phyloP scores from a whole-genome alignment of 1,140 invertebrate species.

The Ooceraea biroi region DNA sequence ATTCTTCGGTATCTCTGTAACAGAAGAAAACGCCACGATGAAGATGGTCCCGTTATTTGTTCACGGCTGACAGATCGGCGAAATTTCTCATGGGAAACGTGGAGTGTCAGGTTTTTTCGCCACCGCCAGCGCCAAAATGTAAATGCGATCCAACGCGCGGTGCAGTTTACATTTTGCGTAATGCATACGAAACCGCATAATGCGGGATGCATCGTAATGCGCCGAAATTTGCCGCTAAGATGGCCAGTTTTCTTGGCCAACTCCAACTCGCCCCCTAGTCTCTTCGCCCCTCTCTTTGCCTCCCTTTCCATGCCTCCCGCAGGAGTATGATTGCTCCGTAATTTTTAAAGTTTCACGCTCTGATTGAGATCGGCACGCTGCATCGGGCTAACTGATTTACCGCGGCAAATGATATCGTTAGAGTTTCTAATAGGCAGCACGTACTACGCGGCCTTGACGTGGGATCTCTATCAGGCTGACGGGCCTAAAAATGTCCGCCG shows the following conservation, averaged over 20 bases:
- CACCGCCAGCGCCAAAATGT: slow-evolving; percentile 29
- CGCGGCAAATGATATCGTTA: slow-evolving; percentile 47
- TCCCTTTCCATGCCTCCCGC: neutral
- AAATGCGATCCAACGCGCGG: slow-evolving; percentile 54
- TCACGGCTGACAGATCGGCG: slow-evolving; percentile 63
- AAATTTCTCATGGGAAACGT: slow-evolving; percentile 70
- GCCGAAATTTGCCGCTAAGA: slow-evolving; percentile 21
- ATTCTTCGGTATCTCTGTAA: slow-evolving; percentile 94
- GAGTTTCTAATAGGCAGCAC: slow-evolving; percentile 36
- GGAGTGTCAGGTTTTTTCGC: slow-evolving; percentile 33
- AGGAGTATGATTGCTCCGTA: neutral
- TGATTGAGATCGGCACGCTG: neutral
- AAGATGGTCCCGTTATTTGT: slow-evolving; percentile 57
- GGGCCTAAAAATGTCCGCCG: slow-evolving; percentile 12
- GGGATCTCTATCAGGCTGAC: slow-evolving; percentile 27
- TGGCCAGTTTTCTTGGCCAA: slow-evolving; percentile 10
- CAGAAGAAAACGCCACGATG: slow-evolving; percentile 76
- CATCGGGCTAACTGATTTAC: slow-evolving; percentile 41
- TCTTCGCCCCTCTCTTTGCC: too few species aligned
- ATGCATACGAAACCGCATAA: slow-evolving; percentile 57
- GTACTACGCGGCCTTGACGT: slow-evolving; percentile 8
- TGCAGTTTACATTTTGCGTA: slow-evolving; percentile 54
- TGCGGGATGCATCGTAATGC: slow-evolving; percentile 28
- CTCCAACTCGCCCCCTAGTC: too few species aligned
- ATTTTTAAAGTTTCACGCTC: neutral